Percentiles rank a stretch among this genome's conserved stretches.
Evolutionary conservation across 2,888 invertebrate species (phyloP).

Genomic region (Drepanosiphum platanoidis): DNA sequence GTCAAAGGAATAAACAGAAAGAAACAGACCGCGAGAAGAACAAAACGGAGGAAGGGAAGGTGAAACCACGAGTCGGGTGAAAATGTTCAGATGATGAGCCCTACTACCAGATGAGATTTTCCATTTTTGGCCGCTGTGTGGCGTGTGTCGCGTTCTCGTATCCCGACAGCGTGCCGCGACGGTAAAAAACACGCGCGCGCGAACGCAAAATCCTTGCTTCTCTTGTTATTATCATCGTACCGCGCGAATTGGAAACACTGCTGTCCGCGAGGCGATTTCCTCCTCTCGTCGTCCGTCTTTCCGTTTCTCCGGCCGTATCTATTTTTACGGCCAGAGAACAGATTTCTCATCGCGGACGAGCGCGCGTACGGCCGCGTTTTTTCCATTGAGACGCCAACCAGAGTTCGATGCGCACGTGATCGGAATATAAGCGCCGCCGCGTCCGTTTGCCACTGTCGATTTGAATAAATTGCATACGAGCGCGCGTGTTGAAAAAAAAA

Average conservation of each 20-base stretch:
- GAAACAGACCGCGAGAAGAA: no score
- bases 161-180: neutral
- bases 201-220: neutral
- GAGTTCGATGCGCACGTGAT: neutral
- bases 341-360: no score
- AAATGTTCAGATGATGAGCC: no score
- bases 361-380: neutral
- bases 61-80: no score
- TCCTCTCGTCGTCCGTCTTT: neutral
- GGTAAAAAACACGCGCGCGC: conserved; percentile 44
- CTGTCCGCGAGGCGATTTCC: neutral
- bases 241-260: neutral
- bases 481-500: no score
- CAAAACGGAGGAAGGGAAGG: no score
- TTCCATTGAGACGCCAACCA: neutral
- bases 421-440: conserved; percentile 8
- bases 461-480: conserved; percentile 21
- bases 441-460: conserved; percentile 8
- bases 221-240: neutral
- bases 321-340: neutral
- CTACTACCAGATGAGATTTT: no score
- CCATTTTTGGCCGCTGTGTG: neutral
- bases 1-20: no score
- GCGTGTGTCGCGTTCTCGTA: neutral
- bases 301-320: neutral